phyloP scores from a whole-genome alignment of 2,888 invertebrate genomes.

The Cheilosia vernalis region DNA sequence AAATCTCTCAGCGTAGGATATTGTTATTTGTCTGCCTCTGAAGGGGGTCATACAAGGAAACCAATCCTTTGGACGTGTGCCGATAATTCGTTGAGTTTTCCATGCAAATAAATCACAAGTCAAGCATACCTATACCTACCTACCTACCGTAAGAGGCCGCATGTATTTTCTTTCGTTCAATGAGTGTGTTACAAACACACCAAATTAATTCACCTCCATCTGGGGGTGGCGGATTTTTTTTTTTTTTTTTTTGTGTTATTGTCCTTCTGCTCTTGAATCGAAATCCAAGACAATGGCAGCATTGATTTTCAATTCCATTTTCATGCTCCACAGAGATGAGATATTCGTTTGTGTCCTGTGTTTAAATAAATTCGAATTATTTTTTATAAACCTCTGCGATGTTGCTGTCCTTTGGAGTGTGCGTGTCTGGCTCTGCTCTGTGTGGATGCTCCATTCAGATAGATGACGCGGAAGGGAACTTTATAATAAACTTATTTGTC shows the following conservation, averaged over 20 bases:
- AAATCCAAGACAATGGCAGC: conserved; percentile 31
- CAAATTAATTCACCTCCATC: conserved; percentile 43
- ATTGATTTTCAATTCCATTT: conserved; percentile 63
- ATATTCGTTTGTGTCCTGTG: conserved; percentile 42
- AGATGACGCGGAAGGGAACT: conserved; percentile 43
- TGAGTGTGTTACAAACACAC: conserved; percentile 25
- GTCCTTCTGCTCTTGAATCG: too few species aligned
- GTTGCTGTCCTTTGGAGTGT: conserved; percentile 5
- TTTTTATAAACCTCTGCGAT: conserved; percentile 57
- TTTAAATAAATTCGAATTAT: conserved; percentile 60
- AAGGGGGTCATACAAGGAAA: conserved; percentile 23
- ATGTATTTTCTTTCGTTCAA: conserved; percentile 16
- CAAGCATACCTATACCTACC: conserved; percentile 8
- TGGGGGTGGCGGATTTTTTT: not conserved
- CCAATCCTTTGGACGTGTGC: conserved; percentile 22
- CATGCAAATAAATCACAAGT: conserved; percentile 66
- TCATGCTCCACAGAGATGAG: conserved; percentile 43
- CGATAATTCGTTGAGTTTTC: conserved; percentile 46
- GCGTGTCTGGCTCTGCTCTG: conserved; percentile 11
- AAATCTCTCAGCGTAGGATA: conserved; percentile 47
- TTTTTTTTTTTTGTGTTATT: not conserved
- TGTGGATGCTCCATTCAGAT: conserved; percentile 20
- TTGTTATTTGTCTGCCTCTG: conserved; percentile 42
- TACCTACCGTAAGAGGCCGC: not conserved
- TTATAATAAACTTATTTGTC: conserved; percentile 73